Percentiles rank a stretch among this genome's conserved stretches.
Conservation (phyloP, 2,113 vertebrate genomes). For the Xyliphius kryptos region DNA sequence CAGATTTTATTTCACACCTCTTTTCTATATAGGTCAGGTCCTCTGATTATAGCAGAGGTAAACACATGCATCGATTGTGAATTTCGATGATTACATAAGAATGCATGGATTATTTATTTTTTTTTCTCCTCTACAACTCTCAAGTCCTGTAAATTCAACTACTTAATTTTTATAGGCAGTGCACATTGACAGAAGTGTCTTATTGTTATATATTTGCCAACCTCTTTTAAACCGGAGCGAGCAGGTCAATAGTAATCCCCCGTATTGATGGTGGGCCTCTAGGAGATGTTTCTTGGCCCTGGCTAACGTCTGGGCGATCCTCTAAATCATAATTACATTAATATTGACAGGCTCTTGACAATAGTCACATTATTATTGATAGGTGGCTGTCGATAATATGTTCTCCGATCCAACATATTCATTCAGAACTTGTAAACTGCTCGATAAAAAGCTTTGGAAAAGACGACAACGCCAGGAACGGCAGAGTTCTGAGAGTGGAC, state of each 20-base stretch:
- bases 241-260: conserved; percentile 94
- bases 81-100: conserved; percentile 70
- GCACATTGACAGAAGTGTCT: conserved; percentile 86
- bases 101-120: conserved; percentile 75
- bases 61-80: conserved; percentile 59
- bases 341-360: conserved; percentile 96
- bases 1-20: too few relatives aligned
- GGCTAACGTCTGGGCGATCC: conserved; percentile 89
- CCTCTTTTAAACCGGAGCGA: conserved; percentile 74
- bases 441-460: conserved; percentile 76
- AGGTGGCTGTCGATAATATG: conserved; percentile 93
- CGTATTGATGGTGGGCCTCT: conserved; percentile 89
- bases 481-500: conserved; percentile 55
- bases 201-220: conserved; percentile 87
- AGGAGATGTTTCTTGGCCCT: conserved; percentile 91
- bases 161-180: conserved; percentile 85
- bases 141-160: conserved; percentile 87
- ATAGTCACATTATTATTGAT: conserved; percentile 97
- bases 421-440: conserved; percentile 88
- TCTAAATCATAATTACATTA: conserved; percentile 99
- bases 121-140: conserved; percentile 75
- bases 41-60: conserved; percentile 49
- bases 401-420: conserved; percentile 97
- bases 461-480: conserved; percentile 64
- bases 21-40: conserved; percentile 32